phyloP scores from a whole-genome alignment of 2,797 vertebrate species.

The Lutra lutra region DNA sequence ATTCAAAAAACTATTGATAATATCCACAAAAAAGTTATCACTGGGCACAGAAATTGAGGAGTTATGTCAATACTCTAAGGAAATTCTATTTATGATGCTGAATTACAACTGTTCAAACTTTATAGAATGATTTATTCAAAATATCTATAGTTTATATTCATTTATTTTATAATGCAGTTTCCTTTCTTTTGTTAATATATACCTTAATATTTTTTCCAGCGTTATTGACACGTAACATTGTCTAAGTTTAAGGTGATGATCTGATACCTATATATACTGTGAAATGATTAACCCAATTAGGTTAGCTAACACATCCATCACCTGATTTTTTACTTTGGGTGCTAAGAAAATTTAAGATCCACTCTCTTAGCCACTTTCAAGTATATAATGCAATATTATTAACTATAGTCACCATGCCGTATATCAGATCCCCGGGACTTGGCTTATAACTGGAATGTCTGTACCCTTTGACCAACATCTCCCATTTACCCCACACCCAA shows the following conservation, averaged over 20 bases:
- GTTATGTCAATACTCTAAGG: background rate
- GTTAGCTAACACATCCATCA: background rate
- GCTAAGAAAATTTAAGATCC: background rate
- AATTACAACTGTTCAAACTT: conserved; percentile 15
- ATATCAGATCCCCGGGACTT: background rate
- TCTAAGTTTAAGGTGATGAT: background rate
- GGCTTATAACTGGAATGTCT: background rate
- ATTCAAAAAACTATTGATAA: background rate
- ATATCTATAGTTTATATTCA: background rate
- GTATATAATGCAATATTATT: background rate
- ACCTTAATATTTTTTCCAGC: background rate
- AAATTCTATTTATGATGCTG: background rate
- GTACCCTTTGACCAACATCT: background rate
- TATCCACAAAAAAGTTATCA: background rate
- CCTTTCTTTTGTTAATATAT: background rate
- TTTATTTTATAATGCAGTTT: background rate
- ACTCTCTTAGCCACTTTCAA: background rate
- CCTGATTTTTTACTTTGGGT: background rate
- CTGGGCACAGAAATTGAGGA: background rate
- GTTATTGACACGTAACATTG: background rate
- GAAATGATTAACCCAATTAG: background rate
- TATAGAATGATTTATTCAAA: conserved; percentile 35
- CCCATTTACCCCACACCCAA: background rate
- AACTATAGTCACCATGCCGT: background rate
- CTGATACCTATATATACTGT: background rate